A percentile compares a stretch with the other conserved stretches of the same genome.
These are phyloP conservation scores for Cyprinodon variegatus DNA, from an alignment of 2,113 vertebrate species.

Conservation along the genomic window DNA sequence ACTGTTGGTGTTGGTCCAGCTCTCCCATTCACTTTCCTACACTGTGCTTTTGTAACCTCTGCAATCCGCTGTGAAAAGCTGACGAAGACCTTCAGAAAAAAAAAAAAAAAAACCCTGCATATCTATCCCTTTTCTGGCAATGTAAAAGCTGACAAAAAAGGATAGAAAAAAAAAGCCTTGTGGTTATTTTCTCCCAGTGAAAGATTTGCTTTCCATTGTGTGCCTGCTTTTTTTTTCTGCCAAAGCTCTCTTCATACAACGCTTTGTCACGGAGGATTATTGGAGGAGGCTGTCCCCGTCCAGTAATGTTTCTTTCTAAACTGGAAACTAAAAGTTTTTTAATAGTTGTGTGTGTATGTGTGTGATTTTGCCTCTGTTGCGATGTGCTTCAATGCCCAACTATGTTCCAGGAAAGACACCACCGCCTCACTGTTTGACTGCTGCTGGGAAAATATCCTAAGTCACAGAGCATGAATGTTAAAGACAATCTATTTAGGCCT, in stretches of 20 bases:
- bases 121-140: constrained; percentile 50
- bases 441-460: constrained; percentile 39
- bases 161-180: constrained; percentile 10
- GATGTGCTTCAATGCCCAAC: constrained; percentile 2
- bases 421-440: constrained; percentile 9
- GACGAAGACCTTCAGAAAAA: constrained; percentile 61
- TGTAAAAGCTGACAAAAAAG: constrained; percentile 58
- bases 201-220: constrained; percentile 61
- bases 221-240: constrained; percentile 37
- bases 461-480: constrained; percentile 21
- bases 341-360: neutral
- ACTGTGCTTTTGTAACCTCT: constrained; percentile 67
- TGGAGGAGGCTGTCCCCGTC: constrained; percentile 55
- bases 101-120: constrained; percentile 38
- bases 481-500: constrained; percentile 20
- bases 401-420: constrained; percentile 24
- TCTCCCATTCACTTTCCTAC: constrained; percentile 49
- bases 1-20: constrained; percentile 48
- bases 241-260: constrained; percentile 49
- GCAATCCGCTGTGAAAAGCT: constrained; percentile 61
- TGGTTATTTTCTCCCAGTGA: constrained; percentile 63
- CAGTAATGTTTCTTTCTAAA: constrained; percentile 29
- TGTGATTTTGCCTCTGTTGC: neutral
- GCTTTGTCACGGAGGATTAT: constrained; percentile 55
- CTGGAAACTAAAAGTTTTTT: constrained; percentile 37